Evolutionary conservation across 2,888 invertebrate genomes (phyloP), one percentile per base, ranked within the genome.

Genomic region (Digitonthophagus gazella): DNA sequence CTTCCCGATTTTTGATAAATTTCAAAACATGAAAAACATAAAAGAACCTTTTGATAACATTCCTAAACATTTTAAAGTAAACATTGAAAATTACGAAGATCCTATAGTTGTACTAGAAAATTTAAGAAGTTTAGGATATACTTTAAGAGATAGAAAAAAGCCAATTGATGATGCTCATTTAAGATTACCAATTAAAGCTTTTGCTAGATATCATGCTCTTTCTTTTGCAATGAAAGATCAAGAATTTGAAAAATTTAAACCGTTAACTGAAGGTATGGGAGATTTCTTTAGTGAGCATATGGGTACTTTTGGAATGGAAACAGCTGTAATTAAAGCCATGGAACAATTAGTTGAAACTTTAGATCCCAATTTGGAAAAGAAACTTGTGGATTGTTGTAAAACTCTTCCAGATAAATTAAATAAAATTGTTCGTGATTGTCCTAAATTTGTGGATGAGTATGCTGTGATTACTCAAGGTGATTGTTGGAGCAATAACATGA

Each of bases 151-250:
- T 65, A 78, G 71, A 75, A n/a, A 75, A 73, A 44, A 67, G 71
- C 8, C 74, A 74, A 4, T 76, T 72, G 72, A 80, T 61, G 72
- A 75, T 11, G 70, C 75, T n/a, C 80, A 81, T 69, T 68, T 79
- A 0, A 67, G 65, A n/a, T 54, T 76, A 3, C 77, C 78, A 14
- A 66, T 80, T 18, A 71, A 72, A 8, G 77, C 77, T 57, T 77
- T 78, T 61, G 81, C 76, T 0, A 78, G 76, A 66, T 76, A 78
- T 15, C 81, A 81, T 67, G 76, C 78, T 0, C 67, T 78, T 2
- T 78, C 78, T 0, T 75, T 76, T 15, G 80, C 77, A 0, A 67
- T 80, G 58, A 76, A 73, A 20, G 72, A 78, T 64, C 74, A 76
- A 58, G 65, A 76, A 16, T 75, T 75, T 2, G 73, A 77, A 44